Percentiles rank a stretch among this genome's conserved stretches.
Evolutionary conservation across 2,113 vertebrate genomes (phyloP).

Genomic region (Gobius niger): DNA sequence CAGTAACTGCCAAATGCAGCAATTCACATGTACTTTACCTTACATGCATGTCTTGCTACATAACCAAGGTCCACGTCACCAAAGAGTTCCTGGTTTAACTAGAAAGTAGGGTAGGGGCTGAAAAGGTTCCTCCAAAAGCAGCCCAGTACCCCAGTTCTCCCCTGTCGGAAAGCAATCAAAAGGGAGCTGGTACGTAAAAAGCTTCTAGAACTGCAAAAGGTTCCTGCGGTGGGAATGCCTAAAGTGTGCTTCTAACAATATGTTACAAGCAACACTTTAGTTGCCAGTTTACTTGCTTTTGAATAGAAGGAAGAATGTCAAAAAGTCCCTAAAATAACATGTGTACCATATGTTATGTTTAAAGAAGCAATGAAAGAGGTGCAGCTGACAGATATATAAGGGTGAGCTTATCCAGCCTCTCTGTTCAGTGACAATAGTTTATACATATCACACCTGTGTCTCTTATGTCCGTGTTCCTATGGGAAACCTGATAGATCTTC

Average conservation of each 20-base stretch:
- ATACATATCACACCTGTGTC: slow-evolving; percentile 9
- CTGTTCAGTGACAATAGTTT: slow-evolving; percentile 30
- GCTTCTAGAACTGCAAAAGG: no score
- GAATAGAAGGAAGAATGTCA: not conserved
- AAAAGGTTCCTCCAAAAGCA: no score
- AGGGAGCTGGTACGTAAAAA: no score
- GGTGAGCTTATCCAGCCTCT: slow-evolving; percentile 9
- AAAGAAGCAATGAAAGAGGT: not conserved
- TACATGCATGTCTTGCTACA: no score
- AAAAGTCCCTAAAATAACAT: not conserved
- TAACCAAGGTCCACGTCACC: no score
- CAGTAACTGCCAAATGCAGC: no score
- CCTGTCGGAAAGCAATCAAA: no score
- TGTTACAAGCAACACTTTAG: not conserved
- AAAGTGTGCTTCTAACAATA: not conserved
- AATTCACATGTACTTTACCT: no score
- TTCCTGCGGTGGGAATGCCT: no score
- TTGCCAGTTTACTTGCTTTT: not conserved
- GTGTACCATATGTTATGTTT: not conserved
- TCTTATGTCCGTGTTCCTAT: slow-evolving; percentile 21
- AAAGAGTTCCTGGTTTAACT: no score
- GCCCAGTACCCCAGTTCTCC: no score
- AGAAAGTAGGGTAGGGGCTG: no score
- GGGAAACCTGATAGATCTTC: slow-evolving; percentile 32
- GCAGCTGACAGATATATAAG: slow-evolving; percentile 7